phyloP scores from a whole-genome alignment of 2,797 vertebrate genomes.

The Phrynocephalus forsythii region DNA sequence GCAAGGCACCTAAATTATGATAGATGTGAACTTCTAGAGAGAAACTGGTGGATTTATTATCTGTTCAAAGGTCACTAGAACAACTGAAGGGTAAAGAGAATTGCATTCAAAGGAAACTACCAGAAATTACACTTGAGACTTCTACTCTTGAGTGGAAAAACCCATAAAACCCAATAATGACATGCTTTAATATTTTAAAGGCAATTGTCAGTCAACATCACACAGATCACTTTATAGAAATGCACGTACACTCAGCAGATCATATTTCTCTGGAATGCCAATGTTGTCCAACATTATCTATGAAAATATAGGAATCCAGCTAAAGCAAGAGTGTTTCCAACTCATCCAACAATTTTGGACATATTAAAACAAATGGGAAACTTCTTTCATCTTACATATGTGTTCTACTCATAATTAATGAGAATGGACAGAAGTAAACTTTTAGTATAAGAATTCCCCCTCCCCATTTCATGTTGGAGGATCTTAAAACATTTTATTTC shows the following conservation, averaged over 20 bases:
- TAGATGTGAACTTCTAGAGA: not conserved
- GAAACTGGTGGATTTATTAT: constrained; percentile 14
- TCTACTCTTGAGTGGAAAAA: constrained; percentile 21
- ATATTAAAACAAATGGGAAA: constrained; percentile 23
- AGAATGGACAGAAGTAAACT: not conserved
- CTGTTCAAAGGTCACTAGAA: constrained; percentile 35
- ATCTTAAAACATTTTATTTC: not conserved
- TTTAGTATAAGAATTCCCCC: not conserved
- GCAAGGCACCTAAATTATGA: constrained; percentile 27
- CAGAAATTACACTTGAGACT: not conserved
- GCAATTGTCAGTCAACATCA: constrained; percentile 18
- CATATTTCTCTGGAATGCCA: constrained; percentile 20
- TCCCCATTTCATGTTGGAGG: not conserved
- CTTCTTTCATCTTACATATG: not conserved
- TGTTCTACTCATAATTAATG: not conserved
- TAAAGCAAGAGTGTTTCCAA: constrained; percentile 1
- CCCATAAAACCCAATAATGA: constrained; percentile 27
- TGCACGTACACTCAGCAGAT: constrained; percentile 1
- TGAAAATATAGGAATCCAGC: constrained; percentile 7
- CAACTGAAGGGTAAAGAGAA: constrained; percentile 40
- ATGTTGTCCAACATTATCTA: not conserved
- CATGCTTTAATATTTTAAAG: constrained; percentile 12
- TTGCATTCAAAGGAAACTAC: constrained; percentile 29
- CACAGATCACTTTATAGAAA: constrained; percentile 38
- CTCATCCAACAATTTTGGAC: constrained; percentile 8